A percentile compares a stretch with the other conserved stretches of the same genome.
Evolutionary conservation across 2,113 vertebrate species (phyloP).

Genomic region (Drymodes brunneopygia): DNA sequence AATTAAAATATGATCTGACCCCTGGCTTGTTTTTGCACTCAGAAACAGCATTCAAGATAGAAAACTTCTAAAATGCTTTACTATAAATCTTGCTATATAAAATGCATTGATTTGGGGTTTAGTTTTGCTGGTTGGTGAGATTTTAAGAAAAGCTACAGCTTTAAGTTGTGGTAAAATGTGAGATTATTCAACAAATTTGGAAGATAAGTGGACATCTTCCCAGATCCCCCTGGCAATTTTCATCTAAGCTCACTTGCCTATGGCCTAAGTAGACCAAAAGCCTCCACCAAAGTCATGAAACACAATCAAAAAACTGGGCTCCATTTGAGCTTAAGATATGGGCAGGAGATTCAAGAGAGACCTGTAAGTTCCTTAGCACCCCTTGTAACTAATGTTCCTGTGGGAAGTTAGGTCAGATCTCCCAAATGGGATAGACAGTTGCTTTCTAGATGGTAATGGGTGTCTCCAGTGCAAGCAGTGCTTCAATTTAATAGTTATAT

Average conservation of each 20-base stretch:
- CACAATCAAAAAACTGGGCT: rapidly evolving
- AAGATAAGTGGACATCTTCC: neutral
- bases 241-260: neutral
- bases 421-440: neutral
- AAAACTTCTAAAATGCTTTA: neutral
- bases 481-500: neutral
- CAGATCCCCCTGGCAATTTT: neutral
- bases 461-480: neutral
- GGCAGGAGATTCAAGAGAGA: neutral
- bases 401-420: neutral
- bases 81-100: neutral
- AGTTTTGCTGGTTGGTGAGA: neutral
- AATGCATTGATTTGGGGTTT: neutral
- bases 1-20: neutral
- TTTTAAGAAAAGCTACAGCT: neutral
- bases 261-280: neutral
- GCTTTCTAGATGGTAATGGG: neutral
- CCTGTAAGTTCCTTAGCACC: neutral
- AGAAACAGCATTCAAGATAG: neutral
- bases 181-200: neutral
- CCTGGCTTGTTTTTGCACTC: neutral
- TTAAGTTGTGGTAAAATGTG: neutral
- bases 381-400: neutral
- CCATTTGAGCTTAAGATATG: neutral
- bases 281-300: neutral